Base-by-base conservation (phyloP, 2,888 invertebrate genomes). In the Parnassius orleans region DNA sequence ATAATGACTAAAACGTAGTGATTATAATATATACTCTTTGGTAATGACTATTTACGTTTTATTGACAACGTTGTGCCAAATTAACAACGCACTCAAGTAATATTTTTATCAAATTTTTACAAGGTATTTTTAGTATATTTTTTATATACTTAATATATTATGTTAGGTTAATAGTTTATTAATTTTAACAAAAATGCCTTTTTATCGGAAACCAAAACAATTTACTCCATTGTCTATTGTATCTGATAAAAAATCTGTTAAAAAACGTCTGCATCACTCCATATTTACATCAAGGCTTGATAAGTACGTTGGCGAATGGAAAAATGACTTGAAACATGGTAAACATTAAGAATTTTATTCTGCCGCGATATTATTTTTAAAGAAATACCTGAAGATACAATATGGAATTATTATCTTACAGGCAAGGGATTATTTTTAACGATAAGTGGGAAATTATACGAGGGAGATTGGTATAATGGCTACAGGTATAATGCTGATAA, bases 301-400 rank as follows among this genome's bases (percentile, higher is more conserved):
- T 75, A 90, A 80, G 73, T 95, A 94, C 68, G 84, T 87, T 57
- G 95, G 95, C 0, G 93, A 94, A 50, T 95, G 95, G 94, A 91
- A 87, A 64, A 76, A 85, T 47, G 93, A 94, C 73, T 73, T 79
- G 33, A 91, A 88, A 71, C 80, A 90, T 78, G 90, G 90, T 90
- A 14, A 46, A 44, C 2, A 33, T 50, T 14, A 15, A 48, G 10
- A 48, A n/a, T 48, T 10, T 52, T 47, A 42, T 24, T 14, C 3
- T 48, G 10, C 14, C 3, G 14, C 41, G 7, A 48, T 15, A 41
- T 46, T 53, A 15, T 48, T 7, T 42, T 15, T 15, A 3, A 2
- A 15, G 10, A 14, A 11, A 42, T 10, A 15, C 19, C 2, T 19
- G 2, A 2, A 19, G 19, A 19, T 19, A 19, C 19, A 19, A 19